Percentiles rank a stretch among this genome's conserved stretches.
phyloP scores from a whole-genome alignment of 2,888 invertebrate genomes.

The Acleris cristana region DNA sequence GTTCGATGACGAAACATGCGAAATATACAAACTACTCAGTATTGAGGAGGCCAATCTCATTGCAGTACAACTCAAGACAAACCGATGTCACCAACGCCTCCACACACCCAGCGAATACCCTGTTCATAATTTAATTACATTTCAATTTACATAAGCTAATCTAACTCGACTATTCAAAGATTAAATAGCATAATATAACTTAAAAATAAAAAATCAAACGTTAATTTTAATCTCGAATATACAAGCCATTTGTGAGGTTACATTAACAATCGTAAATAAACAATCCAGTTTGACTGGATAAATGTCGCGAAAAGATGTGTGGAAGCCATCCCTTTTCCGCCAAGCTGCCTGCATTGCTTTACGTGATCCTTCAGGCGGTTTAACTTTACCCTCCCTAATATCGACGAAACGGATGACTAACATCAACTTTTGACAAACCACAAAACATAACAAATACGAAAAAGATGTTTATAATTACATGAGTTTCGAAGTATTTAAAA shows the following conservation, averaged over 20 bases:
- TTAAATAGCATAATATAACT: conserved; percentile 35
- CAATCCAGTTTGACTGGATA: conserved; percentile 4
- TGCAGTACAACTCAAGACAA: conserved; percentile 22
- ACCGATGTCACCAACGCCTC: conserved; percentile 12
- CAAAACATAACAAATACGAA: background rate
- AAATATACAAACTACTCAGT: conserved; percentile 15
- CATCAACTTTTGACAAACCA: background rate
- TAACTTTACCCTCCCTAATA: background rate
- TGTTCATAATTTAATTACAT: conserved; percentile 38
- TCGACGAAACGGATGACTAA: background rate
- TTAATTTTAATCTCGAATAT: conserved; percentile 38
- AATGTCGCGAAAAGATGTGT: conserved; percentile 11
- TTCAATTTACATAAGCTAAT: conserved; percentile 33
- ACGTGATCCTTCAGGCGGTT: background rate
- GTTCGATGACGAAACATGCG: conserved; percentile 8
- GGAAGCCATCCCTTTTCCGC: conserved; percentile 11
- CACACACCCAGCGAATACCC: conserved; percentile 33
- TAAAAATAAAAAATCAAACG: conserved; percentile 32
- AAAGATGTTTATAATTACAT: too few species aligned
- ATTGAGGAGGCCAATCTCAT: conserved; percentile 13
- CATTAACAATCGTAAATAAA: conserved; percentile 28
- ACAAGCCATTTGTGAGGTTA: conserved; percentile 33
- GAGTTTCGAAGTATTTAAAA: too few species aligned
- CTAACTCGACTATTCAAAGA: conserved; percentile 36
- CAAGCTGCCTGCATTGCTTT: conserved; percentile 8